Evolutionary conservation across 1,140 invertebrate species (phyloP), one percentile per base, ranked within the genome.

Genomic region (Lordiphosa stackelbergi): DNA sequence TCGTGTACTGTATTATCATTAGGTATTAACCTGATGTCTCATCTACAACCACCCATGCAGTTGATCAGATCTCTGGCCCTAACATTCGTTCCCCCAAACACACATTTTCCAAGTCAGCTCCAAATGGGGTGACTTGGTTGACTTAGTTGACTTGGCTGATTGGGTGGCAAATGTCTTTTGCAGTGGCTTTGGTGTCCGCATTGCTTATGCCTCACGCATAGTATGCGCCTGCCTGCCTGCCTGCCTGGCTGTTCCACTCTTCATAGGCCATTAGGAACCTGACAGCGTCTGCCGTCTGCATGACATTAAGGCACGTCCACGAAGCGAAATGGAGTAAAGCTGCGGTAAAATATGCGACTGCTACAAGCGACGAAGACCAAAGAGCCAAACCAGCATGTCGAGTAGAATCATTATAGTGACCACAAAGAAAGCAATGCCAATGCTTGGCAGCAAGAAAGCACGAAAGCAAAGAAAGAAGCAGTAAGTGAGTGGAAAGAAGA

Each of bases 321-420:
- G 35, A 28, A 73, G 35, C 64, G 71, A 68, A 71, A 52, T 69
- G 66, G 75, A 79, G 75, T 79, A 81, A 51, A 43, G 49, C 42
- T 65, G 65, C 42, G 56, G 41, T 66, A 62, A 77, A 77, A 68
- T 72, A 64, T 78, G 73, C 68, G 46, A 34, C 52, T 34, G 53
- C 48, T 58, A 48, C 56, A 59, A 35, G 51, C 41, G 12, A 37
- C 13, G 36, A 58, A 46, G 22, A 52, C 46, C 22, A 53, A 68
- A 45, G 60, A 73, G 36, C 41, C 52, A 10, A 70, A 57, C 40
- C 57, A 68, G 22, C 59, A 43, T 64, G 47, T 43, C 45, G 56
- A 61, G 64, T 42, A 83, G 77, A 81, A 81, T 77, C 68, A 81
- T 81, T 83, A 79, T 74, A 60, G 69, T 81, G 72, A 81, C 77